Conservation (phyloP, 2,113 vertebrate genomes). For the Pygoscelis adeliae region DNA sequence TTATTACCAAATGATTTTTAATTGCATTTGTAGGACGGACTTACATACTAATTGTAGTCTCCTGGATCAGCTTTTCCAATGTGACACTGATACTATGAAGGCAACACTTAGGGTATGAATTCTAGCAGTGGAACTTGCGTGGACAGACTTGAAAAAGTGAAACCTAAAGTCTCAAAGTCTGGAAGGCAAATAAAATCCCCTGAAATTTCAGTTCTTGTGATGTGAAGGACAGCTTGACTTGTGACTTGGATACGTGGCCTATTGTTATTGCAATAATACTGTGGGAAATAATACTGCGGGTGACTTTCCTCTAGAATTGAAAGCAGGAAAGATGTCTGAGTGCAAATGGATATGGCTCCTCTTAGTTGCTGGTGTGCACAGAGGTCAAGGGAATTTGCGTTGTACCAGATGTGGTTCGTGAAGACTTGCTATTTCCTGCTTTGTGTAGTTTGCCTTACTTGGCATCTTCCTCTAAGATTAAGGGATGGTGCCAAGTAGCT, state of each 20-base stretch:
- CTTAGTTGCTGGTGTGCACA: not conserved
- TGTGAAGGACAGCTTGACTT: not conserved
- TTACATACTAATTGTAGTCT: not conserved
- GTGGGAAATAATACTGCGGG: not conserved
- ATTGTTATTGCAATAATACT: not conserved
- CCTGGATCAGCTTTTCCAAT: not conserved
- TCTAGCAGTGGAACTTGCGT: not conserved
- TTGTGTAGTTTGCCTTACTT: not conserved
- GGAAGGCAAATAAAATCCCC: not conserved
- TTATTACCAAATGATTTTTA: constrained; percentile 20
- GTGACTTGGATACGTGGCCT: not conserved
- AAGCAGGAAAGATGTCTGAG: not conserved
- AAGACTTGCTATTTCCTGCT: not conserved
- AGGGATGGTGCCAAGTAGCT: not conserved
- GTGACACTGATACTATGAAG: not conserved
- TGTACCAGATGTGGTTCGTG: not conserved
- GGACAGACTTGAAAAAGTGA: not conserved
- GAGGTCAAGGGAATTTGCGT: constrained; percentile 21
- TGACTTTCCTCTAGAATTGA: not conserved
- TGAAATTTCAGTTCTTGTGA: not conserved
- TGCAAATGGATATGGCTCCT: not conserved
- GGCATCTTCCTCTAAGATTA: not conserved
- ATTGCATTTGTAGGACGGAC: not conserved
- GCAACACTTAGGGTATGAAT: not conserved
- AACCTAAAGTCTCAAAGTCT: not conserved